Conservation (phyloP, 2,888 invertebrate species). For the Nomada ferruginata region DNA sequence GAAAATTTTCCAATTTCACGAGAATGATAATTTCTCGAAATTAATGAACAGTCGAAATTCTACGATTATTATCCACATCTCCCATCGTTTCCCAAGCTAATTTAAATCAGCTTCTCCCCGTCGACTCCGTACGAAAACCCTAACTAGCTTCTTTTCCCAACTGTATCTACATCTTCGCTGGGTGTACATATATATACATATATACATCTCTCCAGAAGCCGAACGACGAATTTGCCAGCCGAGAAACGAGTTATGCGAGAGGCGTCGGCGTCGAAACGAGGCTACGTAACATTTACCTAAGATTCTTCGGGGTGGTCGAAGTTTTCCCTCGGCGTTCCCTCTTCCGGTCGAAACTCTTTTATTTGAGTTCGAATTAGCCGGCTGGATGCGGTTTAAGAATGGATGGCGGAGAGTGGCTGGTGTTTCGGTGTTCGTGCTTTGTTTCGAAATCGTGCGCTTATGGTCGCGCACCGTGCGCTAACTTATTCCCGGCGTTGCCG, state of each 20-base stretch:
- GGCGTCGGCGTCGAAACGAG: conserved; percentile 36
- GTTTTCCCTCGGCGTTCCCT: conserved; percentile 2
- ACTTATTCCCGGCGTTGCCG: conserved; percentile 77
- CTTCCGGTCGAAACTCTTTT: conserved; percentile 70
- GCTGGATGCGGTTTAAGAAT: conserved; percentile 78
- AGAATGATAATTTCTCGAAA: no score
- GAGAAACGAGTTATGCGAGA: conserved; percentile 9
- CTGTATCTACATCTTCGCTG: no score
- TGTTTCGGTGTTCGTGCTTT: conserved; percentile 77
- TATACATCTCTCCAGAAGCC: no score
- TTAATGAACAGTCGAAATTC: no score
- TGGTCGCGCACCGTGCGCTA: conserved; percentile 65
- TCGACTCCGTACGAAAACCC: no score
- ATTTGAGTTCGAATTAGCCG: conserved; percentile 81
- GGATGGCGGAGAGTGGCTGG: conserved; percentile 68
- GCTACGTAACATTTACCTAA: conserved; percentile 54
- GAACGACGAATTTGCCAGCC: neutral
- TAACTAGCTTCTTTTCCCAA: no score
- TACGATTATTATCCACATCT: no score
- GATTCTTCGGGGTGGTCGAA: conserved; percentile 27
- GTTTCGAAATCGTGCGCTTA: conserved; percentile 79
- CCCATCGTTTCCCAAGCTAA: no score
- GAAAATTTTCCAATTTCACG: no score
- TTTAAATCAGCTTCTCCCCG: no score
- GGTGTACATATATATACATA: no score